Conservation (phyloP, 2,797 vertebrate species). For the Carcharodon carcharias region DNA sequence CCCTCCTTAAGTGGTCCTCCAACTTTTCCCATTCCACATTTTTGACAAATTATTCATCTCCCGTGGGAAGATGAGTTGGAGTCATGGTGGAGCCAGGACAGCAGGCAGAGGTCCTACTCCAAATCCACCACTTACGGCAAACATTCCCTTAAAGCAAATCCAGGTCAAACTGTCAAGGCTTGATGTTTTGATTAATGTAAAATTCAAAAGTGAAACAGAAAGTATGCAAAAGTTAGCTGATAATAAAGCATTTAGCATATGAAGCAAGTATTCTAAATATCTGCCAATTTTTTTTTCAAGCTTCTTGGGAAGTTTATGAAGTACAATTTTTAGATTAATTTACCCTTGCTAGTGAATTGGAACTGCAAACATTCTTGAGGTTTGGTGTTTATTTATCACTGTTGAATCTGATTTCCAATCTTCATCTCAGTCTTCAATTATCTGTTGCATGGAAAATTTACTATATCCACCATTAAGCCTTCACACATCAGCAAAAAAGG, state of each 20-base stretch:
- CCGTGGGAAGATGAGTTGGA: background rate
- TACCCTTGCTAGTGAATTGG: background rate
- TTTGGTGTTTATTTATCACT: background rate
- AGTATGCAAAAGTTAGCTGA: background rate
- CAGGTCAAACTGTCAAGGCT: background rate
- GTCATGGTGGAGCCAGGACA: background rate
- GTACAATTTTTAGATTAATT: background rate
- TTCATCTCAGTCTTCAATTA: background rate
- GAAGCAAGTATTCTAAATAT: background rate
- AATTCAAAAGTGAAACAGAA: background rate
- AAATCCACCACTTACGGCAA: background rate
- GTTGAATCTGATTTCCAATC: background rate
- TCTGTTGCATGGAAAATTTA: background rate
- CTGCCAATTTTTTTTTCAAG: no score
- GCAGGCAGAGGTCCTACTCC: background rate
- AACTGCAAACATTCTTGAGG: background rate
- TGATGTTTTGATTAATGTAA: background rate
- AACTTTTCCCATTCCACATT: background rate
- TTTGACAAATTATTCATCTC: background rate
- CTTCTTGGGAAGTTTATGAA: background rate
- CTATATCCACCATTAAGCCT: slow-evolving; percentile 38
- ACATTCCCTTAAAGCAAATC: background rate
- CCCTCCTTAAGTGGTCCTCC: background rate
- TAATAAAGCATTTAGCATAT: background rate
- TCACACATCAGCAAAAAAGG: slow-evolving; percentile 34